Evolutionary conservation across 2,888 invertebrate species (phyloP).

Genomic region (Pimpla rufipes): DNA sequence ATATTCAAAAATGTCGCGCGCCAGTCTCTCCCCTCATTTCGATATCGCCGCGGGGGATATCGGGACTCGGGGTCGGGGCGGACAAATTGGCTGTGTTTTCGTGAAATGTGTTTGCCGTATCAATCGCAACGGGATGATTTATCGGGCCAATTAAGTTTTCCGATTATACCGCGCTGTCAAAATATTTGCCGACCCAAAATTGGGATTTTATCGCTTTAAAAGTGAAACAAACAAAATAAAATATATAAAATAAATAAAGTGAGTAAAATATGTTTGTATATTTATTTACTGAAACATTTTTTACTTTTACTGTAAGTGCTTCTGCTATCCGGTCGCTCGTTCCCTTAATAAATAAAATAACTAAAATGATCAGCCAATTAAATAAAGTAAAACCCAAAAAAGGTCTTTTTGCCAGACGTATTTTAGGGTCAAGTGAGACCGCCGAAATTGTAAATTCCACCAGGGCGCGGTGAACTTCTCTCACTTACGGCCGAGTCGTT

Average conservation of each 20-base stretch:
- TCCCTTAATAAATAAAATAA: too few relatives aligned
- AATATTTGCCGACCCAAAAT: neutral
- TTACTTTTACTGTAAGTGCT: too few relatives aligned
- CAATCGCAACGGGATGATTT: neutral
- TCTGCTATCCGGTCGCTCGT: too few relatives aligned
- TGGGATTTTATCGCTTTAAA: too few relatives aligned
- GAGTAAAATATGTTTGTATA: too few relatives aligned
- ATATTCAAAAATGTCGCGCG: conserved; percentile 63
- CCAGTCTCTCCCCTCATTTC: conserved; percentile 17
- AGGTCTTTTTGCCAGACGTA: too few relatives aligned
- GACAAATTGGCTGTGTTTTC: neutral
- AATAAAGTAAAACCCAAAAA: too few relatives aligned
- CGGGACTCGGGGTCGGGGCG: neutral
- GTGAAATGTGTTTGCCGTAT: neutral
- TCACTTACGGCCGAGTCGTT: conserved; percentile 7
- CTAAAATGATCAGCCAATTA: too few relatives aligned
- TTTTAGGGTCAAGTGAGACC: neutral
- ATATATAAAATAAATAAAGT: neutral
- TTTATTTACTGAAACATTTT: too few relatives aligned
- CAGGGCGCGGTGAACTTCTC: neutral
- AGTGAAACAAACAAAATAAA: neutral
- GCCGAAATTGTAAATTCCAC: neutral
- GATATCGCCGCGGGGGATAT: conserved; percentile 30
- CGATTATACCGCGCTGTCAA: neutral
- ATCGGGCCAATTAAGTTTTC: neutral